Evolutionary conservation across 2,113 vertebrate species (phyloP).

Genomic region (Ancistrus triradiatus): DNA sequence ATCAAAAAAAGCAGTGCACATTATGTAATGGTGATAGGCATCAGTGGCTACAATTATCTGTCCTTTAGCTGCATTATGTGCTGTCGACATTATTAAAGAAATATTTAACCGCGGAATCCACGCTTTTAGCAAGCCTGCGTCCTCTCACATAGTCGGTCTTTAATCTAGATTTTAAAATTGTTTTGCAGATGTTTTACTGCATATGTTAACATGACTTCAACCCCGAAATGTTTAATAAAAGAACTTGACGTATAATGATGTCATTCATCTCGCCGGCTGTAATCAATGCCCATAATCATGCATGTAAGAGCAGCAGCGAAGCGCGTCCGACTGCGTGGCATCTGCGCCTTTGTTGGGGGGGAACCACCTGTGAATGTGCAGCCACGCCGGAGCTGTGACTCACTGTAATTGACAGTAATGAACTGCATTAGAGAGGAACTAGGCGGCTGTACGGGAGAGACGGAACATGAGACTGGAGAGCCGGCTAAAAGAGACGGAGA

Average conservation of each 20-base stretch:
- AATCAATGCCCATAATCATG: conserved; percentile 16
- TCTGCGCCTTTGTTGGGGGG: conserved; percentile 22
- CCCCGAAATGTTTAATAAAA: no score
- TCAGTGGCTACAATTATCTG: no score
- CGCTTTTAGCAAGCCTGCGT: no score
- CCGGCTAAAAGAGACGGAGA: conserved; percentile 4
- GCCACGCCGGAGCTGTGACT: conserved; percentile 40
- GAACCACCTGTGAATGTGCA: conserved; percentile 40
- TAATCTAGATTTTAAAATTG: no score
- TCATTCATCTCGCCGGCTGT: not conserved
- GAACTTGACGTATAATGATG: not conserved
- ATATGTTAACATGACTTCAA: no score
- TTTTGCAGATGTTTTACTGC: no score
- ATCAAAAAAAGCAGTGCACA: no score
- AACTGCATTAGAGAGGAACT: conserved; percentile 44
- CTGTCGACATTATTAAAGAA: no score
- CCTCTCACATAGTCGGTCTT: no score
- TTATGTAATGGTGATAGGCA: no score
- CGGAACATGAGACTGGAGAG: not conserved
- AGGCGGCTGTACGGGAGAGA: conserved; percentile 23
- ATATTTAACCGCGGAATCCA: no score
- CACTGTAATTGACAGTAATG: conserved; percentile 53
- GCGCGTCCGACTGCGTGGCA: conserved; percentile 1
- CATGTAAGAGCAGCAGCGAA: not conserved
- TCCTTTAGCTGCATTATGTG: no score